Percentiles rank a stretch among this genome's conserved stretches.
Evolutionary conservation across 2,113 vertebrate genomes (phyloP).

Genomic region (Hemiscyllium ocellatum): DNA sequence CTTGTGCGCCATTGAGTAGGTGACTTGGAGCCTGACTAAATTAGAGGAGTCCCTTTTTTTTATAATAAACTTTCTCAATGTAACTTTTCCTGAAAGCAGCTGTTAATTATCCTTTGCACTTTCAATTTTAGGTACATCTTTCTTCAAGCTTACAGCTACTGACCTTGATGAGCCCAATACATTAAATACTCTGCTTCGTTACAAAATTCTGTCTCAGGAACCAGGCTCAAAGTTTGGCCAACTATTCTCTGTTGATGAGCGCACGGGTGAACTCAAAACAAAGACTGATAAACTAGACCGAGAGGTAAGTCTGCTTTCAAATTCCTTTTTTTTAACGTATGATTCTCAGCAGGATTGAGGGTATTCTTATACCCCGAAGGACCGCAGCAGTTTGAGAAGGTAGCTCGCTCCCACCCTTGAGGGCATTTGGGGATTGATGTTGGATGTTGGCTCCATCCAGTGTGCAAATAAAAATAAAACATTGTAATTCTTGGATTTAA

Average conservation of each 20-base stretch:
- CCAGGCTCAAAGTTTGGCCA: slow-evolving; percentile 39
- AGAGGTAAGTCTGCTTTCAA: slow-evolving; percentile 61
- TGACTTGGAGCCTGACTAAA: background rate
- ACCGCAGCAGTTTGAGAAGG: too few species aligned
- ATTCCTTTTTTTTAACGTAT: too few species aligned
- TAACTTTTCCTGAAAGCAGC: background rate
- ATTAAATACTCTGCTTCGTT: slow-evolving; percentile 61
- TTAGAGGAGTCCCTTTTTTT: too few species aligned
- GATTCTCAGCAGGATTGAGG: too few species aligned
- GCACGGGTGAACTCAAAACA: slow-evolving; percentile 61
- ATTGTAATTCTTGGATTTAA: background rate
- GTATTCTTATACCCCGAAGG: too few species aligned
- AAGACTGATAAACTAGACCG: slow-evolving; percentile 59
- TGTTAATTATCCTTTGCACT: background rate
- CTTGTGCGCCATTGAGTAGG: too few species aligned
- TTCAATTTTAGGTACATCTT: slow-evolving; percentile 53
- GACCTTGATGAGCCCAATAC: slow-evolving; percentile 64
- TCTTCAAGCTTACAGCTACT: slow-evolving; percentile 64
- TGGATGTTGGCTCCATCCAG: too few species aligned
- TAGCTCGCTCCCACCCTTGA: too few species aligned
- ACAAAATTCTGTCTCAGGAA: slow-evolving; percentile 55
- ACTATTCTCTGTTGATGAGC: slow-evolving; percentile 59
- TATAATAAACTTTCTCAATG: background rate
- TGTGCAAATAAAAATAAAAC: too few species aligned
- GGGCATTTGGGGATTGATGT: too few species aligned